These are phyloP conservation scores for Umimayanthus chanpuru DNA, from an alignment of 92 coral and sea anemone species.

Conservation along the genomic window DNA sequence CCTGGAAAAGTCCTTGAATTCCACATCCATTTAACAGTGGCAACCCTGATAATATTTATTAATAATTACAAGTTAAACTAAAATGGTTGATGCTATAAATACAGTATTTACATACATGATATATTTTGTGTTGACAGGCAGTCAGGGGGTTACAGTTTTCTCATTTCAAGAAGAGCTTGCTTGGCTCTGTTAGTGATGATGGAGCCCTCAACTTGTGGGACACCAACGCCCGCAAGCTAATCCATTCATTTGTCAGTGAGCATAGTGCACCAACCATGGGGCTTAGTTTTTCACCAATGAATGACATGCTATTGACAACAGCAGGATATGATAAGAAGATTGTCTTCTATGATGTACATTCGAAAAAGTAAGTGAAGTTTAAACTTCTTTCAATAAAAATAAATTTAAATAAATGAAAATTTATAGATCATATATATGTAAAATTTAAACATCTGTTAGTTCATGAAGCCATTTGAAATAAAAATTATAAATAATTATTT, in stretches of 20 bases:
- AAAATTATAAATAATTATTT: too few relatives aligned
- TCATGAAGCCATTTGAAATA: too few relatives aligned
- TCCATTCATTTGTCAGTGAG: conserved; percentile 84
- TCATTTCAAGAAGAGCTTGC: conserved; percentile 86
- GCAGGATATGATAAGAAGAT: conserved; percentile 92
- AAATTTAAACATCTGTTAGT: too few relatives aligned
- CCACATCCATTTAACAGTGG: too few relatives aligned
- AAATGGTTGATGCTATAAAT: too few relatives aligned
- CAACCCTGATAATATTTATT: too few relatives aligned
- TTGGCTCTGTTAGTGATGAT: conserved; percentile 97
- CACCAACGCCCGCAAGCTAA: conserved; percentile 78
- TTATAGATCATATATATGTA: too few relatives aligned
- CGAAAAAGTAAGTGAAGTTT: conserved; percentile 78
- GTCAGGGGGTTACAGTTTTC: conserved; percentile 88
- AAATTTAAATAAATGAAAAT: too few relatives aligned
- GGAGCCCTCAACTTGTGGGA: conserved; percentile 98
- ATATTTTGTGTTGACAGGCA: conserved; percentile 58
- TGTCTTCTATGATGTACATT: conserved; percentile 93
- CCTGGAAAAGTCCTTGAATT: too few relatives aligned
- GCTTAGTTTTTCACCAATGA: conserved; percentile 92
- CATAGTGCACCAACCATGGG: conserved; percentile 96
- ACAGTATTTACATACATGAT: not conserved
- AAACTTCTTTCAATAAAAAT: not conserved
- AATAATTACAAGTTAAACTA: too few relatives aligned
- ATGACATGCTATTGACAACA: conserved; percentile 93